Evolutionary conservation across 2,113 vertebrate genomes (phyloP), one percentile per base, ranked within the genome.

Genomic region (Amphiprion percula): DNA sequence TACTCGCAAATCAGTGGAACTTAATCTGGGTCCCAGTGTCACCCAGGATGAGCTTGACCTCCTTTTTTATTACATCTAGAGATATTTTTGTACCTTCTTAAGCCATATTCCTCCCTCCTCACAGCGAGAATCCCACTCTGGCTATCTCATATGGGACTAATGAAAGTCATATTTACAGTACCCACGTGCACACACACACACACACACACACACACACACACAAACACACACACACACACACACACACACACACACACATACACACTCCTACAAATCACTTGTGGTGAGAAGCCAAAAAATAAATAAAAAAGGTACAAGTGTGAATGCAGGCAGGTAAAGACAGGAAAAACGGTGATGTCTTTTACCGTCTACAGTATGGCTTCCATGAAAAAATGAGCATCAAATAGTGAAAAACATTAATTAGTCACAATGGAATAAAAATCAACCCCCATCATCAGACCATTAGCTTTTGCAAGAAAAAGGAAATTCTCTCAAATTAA

Each of bases 1-100:
- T 73, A 44, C 28, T 46, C 50, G 21, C 19, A 85, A 80, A 79
- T 87, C 82, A 72, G 82, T 74, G 62, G 33, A 77, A 68, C 67
- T 77, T 77, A 78, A 85, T 84, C 74, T 87, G 61, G 60, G 68
- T 55, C 74, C 79, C 80, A 54, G 50, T 74, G 78, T 85, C 82
- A 63, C 83, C 59, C 74, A 71, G 70, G 80, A 80, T 79, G 74
- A 84, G 80, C 49, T 56, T 90, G 80, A 90, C 83, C 82, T 87
- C 54, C 26, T 88, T 90, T 87, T 87, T 73, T 69, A 77, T 87
- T 68, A 72, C 69, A 85, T 74, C 66, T 70, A 59, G 77, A 80
- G 69, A 86, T 81, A 86, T 85, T 83, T 88, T 75, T 85, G 69
- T 77, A 86, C 66, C 77, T 82, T 89, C 79, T 90, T 86, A 86